phyloP scores from a whole-genome alignment of 2,113 vertebrate species.

The Strix uralensis region DNA sequence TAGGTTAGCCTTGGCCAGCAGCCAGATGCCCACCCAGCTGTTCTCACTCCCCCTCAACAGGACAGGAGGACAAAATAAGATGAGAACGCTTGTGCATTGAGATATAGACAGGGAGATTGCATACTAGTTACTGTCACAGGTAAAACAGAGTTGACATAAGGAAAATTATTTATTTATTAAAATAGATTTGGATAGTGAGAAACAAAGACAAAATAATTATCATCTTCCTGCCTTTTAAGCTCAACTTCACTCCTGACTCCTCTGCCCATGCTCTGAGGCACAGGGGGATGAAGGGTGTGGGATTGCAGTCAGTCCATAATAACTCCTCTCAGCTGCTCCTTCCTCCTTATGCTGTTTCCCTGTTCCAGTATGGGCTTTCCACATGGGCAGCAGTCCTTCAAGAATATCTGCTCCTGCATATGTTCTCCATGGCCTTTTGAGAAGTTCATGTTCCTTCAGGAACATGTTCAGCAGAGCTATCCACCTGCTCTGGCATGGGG shows the following conservation, averaged over 20 bases:
- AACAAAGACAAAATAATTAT: background rate
- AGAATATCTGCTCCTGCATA: background rate
- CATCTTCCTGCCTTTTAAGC: background rate
- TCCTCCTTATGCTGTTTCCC: background rate
- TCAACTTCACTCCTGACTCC: background rate
- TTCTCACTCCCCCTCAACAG: background rate
- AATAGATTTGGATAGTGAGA: background rate
- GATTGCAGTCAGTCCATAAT: background rate
- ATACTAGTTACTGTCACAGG: background rate
- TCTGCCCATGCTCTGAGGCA: background rate
- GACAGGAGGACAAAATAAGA: background rate
- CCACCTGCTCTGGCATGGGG: background rate
- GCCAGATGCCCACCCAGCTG: rapidly evolving
- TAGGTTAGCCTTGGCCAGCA: background rate
- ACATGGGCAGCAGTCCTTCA: background rate
- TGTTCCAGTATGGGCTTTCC: background rate
- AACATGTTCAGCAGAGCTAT: background rate
- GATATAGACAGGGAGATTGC: background rate
- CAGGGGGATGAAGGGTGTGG: no score
- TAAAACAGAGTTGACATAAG: background rate
- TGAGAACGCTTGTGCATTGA: background rate
- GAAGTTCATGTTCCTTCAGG: background rate
- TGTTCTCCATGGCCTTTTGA: background rate
- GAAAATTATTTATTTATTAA: background rate
- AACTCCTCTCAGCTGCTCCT: background rate